These are phyloP conservation scores for Melanotus villosus DNA, from an alignment of 2,888 invertebrate genomes.

Conservation along the genomic window DNA sequence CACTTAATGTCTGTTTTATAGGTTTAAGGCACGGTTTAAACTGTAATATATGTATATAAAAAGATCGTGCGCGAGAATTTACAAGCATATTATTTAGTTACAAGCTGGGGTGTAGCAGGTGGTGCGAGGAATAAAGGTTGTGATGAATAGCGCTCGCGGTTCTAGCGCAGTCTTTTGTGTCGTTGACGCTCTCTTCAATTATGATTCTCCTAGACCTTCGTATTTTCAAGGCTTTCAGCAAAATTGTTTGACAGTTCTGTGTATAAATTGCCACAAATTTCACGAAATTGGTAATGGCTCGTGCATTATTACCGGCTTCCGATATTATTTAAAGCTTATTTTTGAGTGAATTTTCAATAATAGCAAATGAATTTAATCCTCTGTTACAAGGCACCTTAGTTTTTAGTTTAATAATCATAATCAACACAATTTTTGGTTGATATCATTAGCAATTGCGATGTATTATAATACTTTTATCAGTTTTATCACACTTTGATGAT, in stretches of 20 bases:
- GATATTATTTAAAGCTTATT: conserved; percentile 10
- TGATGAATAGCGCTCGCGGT: conserved; percentile 34
- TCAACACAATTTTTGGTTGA: too few species aligned
- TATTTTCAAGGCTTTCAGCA: conserved; percentile 26
- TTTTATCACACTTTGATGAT: too few species aligned
- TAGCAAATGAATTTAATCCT: too few species aligned
- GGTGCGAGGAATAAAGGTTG: conserved; percentile 34
- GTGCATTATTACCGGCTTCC: conserved; percentile 19
- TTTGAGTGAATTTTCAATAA: conserved; percentile 11
- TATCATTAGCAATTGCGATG: too few species aligned
- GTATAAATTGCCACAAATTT: conserved; percentile 20
- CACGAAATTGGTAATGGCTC: conserved; percentile 12
- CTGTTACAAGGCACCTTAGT: too few species aligned
- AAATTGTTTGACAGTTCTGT: conserved; percentile 26
- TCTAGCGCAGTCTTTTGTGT: conserved; percentile 31
- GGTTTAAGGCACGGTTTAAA: conserved; percentile 22
- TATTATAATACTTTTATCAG: too few species aligned
- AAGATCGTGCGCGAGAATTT: conserved; percentile 30
- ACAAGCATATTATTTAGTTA: conserved; percentile 37
- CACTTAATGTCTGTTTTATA: background rate
- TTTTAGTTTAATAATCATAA: too few species aligned
- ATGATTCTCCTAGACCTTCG: conserved; percentile 34
- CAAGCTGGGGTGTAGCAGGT: conserved; percentile 36
- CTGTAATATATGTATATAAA: conserved; percentile 31
- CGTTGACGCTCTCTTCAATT: conserved; percentile 33